A percentile compares a stretch with the other conserved stretches of the same genome.
Evolutionary conservation across 1,140 invertebrate species (phyloP).

Genomic region (Euura saliciscinereae): DNA sequence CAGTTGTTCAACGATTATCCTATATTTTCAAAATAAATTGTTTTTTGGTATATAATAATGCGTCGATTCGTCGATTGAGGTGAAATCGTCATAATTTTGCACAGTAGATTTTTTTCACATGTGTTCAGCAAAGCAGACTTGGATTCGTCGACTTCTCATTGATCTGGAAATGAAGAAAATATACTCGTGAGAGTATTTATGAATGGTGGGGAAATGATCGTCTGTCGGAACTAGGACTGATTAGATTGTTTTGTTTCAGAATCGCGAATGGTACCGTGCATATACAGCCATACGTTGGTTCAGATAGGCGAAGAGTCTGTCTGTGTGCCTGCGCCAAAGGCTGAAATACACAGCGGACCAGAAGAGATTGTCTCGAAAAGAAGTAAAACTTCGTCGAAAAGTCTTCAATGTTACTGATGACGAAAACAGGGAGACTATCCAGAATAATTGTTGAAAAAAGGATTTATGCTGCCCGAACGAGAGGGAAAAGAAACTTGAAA

Average conservation of each 20-base stretch:
- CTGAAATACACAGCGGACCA: neutral
- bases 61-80: no score
- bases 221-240: neutral
- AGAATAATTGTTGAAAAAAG: constrained; percentile 15
- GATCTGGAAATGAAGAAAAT: no score
- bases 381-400: neutral
- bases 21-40: no score
- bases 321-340: neutral
- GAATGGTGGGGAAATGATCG: neutral
- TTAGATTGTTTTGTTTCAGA: constrained; percentile 12
- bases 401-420: neutral
- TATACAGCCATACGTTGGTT: constrained; percentile 4
- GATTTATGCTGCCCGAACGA: neutral
- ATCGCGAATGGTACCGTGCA: constrained; percentile 9
- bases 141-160: no score
- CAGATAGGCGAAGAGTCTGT: constrained; percentile 5
- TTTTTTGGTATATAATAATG: no score
- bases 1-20: no score
- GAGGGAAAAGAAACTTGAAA: constrained; percentile 20
- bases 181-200: no score
- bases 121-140: no score
- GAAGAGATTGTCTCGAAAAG: neutral
- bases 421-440: neutral
- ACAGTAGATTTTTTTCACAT: no score
- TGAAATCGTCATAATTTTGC: no score